Conservation (phyloP, 2,113 vertebrate genomes). For the Trichechus manatus region DNA sequence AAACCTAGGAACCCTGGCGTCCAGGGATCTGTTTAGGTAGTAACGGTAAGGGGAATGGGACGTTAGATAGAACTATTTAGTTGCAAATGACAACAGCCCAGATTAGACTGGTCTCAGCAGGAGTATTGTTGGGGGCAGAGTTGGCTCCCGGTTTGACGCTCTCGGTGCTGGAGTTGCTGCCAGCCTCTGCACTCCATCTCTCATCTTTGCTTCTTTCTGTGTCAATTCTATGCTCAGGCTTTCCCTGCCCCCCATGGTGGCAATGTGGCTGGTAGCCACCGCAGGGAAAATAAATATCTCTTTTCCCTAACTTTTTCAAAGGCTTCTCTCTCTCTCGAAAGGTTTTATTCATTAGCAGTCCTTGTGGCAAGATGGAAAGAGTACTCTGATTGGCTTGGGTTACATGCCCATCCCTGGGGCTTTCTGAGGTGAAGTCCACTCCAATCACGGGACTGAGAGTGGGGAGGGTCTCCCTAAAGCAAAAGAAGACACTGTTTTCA, state of each 20-base stretch:
- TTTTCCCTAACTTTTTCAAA: neutral
- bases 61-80: neutral
- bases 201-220: neutral
- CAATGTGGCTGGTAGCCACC: neutral
- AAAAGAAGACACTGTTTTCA: neutral
- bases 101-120: neutral
- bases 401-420: neutral
- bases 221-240: neutral
- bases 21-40: neutral
- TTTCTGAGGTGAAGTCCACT: neutral
- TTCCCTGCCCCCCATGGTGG: fast-evolving
- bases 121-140: neutral
- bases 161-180: neutral
- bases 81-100: neutral
- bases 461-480: neutral
- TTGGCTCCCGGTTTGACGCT: neutral
- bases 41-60: neutral
- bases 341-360: neutral
- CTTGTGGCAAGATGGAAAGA: neutral
- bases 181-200: neutral
- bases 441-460: neutral
- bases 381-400: neutral
- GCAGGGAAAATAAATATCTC: neutral
- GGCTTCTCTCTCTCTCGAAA: neutral
- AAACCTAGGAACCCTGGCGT: neutral